A percentile compares a stretch with the other conserved stretches of the same genome.
Conservation (phyloP, 2,797 vertebrate genomes). For the Premnoplex brunnescens region DNA sequence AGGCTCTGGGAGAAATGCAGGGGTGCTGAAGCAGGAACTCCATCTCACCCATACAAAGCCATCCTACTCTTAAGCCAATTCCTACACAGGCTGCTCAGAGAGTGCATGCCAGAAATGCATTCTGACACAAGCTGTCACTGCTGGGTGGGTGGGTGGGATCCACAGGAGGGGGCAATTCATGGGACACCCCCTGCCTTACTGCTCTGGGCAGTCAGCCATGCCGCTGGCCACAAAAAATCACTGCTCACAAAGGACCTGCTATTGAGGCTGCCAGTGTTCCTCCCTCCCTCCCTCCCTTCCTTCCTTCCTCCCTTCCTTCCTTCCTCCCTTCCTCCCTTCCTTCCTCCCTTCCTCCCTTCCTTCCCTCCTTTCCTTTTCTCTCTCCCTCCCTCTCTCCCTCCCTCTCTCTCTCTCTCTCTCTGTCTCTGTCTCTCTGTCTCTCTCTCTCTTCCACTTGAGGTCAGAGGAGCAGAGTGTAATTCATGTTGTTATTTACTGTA, state of each 20-base stretch:
- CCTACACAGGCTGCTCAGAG: background rate
- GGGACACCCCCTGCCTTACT: background rate
- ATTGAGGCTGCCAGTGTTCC: fast-evolving
- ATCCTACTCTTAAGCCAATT: background rate
- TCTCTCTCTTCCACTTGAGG: background rate
- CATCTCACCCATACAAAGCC: background rate
- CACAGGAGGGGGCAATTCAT: background rate
- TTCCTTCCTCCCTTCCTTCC: background rate
- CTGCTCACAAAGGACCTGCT: background rate
- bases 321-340: too few species aligned
- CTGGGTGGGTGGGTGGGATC: fast-evolving
- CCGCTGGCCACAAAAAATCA: background rate
- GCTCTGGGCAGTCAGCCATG: background rate
- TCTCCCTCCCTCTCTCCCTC: too few species aligned
- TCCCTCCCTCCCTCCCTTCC: background rate
- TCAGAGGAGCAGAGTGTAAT: background rate
- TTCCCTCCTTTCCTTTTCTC: too few species aligned
- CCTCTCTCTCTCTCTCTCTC: too few species aligned
- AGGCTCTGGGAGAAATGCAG: background rate
- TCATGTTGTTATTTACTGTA: background rate
- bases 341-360: too few species aligned
- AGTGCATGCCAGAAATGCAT: background rate
- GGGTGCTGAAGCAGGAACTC: background rate
- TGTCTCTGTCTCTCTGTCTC: background rate
- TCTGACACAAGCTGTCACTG: too few species aligned